Evolutionary conservation across 2,888 invertebrate species (phyloP).

Genomic region (Philhelius pedissequus): DNA sequence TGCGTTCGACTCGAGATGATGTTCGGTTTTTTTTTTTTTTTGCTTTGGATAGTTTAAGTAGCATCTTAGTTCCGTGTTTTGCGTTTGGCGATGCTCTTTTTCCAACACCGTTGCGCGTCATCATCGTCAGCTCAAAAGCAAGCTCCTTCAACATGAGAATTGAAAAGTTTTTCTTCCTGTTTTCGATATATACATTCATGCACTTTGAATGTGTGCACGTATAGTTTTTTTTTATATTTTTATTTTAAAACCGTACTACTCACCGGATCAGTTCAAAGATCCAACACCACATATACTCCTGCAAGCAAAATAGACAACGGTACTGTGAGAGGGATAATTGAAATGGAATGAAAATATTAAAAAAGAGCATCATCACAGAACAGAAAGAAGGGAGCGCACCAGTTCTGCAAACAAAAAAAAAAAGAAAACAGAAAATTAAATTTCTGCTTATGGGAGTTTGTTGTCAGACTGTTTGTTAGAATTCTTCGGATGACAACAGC

Average conservation of each 20-base stretch:
- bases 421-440: slow-evolving; percentile 2
- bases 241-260: slow-evolving; percentile 1
- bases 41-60: slow-evolving; percentile 1
- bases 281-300: not conserved
- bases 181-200: not conserved
- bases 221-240: not conserved
- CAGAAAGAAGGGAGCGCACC: no score
- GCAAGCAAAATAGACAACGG: not conserved
- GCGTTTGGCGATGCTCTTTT: slow-evolving; percentile 37
- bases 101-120: not conserved
- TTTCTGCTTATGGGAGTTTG: slow-evolving; percentile 18
- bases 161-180: slow-evolving; percentile 7
- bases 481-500: slow-evolving; percentile 9
- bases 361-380: slow-evolving; percentile 27
- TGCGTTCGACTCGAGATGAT: slow-evolving; percentile 36
- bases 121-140: not conserved
- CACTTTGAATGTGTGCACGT: not conserved
- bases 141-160: slow-evolving; percentile 18
- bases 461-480: slow-evolving; percentile 19
- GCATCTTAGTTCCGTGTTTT: slow-evolving; percentile 21
- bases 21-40: not conserved
- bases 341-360: slow-evolving; percentile 42
- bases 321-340: slow-evolving; percentile 13
- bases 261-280: not conserved
- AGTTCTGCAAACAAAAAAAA: not conserved